Conservation (phyloP, 2,888 invertebrate genomes). For the Clunio marinus region DNA sequence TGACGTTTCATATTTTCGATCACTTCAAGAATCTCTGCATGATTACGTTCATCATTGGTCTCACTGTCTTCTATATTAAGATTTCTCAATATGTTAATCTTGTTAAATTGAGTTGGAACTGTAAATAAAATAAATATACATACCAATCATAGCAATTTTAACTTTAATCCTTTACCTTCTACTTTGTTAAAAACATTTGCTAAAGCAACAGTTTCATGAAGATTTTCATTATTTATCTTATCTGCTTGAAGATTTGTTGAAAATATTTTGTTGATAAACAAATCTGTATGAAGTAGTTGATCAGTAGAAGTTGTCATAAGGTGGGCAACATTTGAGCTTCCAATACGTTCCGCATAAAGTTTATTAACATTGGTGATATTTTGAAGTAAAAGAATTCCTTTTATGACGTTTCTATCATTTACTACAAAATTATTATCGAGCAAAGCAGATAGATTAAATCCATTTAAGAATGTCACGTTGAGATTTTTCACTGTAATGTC, state of each 20-base stretch:
- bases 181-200: background rate
- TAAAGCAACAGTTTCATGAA: background rate
- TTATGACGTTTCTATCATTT: background rate
- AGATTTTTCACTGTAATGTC: constrained; percentile 12
- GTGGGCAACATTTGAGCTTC: background rate
- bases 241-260: background rate
- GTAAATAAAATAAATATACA: background rate
- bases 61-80: constrained; percentile 15
- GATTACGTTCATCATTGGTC: background rate
- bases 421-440: background rate
- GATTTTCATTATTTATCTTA: background rate
- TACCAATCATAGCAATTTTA: background rate
- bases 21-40: background rate
- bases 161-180: background rate
- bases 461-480: background rate
- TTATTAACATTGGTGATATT: background rate
- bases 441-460: background rate
- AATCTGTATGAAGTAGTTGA: background rate
- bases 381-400: background rate
- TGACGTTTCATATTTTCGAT: constrained; percentile 18
- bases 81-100: background rate
- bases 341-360: background rate
- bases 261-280: background rate
- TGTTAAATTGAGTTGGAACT: constrained; percentile 21
- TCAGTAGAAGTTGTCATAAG: constrained; percentile 9